Conservation (phyloP, 2,888 invertebrate species). For the Platycnemis pennipes region DNA sequence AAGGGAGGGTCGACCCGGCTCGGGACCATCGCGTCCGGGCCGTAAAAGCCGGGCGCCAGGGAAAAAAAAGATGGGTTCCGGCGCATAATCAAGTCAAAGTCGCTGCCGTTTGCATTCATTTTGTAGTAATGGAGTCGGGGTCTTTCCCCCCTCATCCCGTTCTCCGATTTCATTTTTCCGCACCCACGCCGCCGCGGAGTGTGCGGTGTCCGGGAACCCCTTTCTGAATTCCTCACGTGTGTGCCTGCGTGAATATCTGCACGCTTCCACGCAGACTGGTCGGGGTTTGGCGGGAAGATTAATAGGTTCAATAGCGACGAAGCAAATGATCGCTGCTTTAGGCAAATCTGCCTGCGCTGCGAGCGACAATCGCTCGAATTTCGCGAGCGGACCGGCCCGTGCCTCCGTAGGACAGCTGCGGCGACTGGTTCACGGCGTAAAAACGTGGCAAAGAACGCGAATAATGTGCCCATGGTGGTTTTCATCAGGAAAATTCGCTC, state of each 20-base stretch:
- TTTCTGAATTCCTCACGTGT: slow-evolving; percentile 16
- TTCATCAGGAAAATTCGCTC: neutral
- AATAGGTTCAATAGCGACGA: neutral
- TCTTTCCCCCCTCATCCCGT: neutral
- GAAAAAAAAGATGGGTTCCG: neutral
- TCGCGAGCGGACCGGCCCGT: neutral
- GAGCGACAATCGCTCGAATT: neutral
- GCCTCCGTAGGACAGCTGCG: too few species aligned
- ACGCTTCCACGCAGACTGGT: neutral
- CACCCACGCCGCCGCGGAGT: neutral
- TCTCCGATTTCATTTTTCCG: neutral
- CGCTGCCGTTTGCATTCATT: slow-evolving; percentile 41
- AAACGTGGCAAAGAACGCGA: neutral
- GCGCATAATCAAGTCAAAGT: slow-evolving; percentile 40
- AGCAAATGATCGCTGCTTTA: neutral
- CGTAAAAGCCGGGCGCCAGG: neutral
- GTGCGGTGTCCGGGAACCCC: neutral
- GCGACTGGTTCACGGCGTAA: too few species aligned
- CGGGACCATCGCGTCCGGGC: neutral
- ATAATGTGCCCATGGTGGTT: neutral
- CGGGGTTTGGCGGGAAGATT: neutral
- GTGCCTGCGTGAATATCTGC: neutral
- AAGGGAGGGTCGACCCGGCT: neutral
- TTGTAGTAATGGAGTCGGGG: slow-evolving; percentile 31
- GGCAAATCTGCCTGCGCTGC: neutral